Evolutionary conservation across 2,888 invertebrate genomes (phyloP).

Genomic region (Acleris cristana): DNA sequence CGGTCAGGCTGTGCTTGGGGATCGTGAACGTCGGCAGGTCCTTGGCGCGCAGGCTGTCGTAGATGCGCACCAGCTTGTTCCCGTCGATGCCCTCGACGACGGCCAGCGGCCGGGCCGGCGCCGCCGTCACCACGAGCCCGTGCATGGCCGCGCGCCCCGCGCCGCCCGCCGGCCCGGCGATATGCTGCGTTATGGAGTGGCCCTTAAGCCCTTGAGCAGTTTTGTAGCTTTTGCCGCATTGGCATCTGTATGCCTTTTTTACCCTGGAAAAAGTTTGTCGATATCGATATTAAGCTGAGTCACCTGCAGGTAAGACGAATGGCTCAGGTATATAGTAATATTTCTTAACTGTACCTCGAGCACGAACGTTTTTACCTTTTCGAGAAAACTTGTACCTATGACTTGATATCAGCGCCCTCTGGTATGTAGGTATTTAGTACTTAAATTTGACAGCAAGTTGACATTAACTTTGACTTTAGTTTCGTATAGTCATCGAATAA

Average conservation of each 20-base stretch:
- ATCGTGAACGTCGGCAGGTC: slow-evolving; percentile 70
- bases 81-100: slow-evolving; percentile 56
- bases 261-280: slow-evolving; percentile 79
- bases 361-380: no score
- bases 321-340: no score
- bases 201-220: slow-evolving; percentile 90
- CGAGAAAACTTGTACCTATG: no score
- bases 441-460: no score
- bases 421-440: no score
- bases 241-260: slow-evolving; percentile 91
- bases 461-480: no score
- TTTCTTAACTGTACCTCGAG: no score
- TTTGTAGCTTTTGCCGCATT: slow-evolving; percentile 94
- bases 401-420: no score
- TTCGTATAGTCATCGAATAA: no score
- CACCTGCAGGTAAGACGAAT: no score
- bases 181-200: slow-evolving; percentile 82
- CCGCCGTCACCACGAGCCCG: slow-evolving; percentile 72
- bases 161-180: slow-evolving; percentile 40
- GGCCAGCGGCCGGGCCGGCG: slow-evolving; percentile 51
- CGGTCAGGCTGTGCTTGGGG: slow-evolving; percentile 68
- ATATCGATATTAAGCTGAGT: neutral
- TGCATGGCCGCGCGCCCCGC: neutral
- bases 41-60: slow-evolving; percentile 70
- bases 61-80: slow-evolving; percentile 73